Evolutionary conservation across 2,888 invertebrate genomes (phyloP).

Genomic region (Parelbella ahira): DNA sequence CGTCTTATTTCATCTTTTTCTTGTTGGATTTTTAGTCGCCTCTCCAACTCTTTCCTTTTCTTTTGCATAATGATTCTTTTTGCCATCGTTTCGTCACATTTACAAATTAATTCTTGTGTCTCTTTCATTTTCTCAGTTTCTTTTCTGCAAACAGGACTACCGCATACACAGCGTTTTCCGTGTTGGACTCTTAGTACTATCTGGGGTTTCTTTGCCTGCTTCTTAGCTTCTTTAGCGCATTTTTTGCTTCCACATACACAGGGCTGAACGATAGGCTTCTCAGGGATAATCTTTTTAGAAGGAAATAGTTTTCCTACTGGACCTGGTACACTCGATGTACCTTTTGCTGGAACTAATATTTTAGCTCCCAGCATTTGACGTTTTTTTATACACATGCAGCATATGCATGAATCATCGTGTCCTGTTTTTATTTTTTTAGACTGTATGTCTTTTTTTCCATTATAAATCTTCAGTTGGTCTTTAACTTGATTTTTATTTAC

Average conservation of each 20-base stretch:
- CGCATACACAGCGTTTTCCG: conserved; percentile 31
- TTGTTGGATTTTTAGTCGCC: conserved; percentile 24
- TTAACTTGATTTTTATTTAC: conserved; percentile 32
- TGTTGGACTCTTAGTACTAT: conserved; percentile 1
- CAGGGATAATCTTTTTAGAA: neutral
- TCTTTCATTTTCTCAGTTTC: conserved; percentile 28
- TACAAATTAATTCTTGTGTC: conserved; percentile 15
- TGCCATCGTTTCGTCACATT: conserved; percentile 24
- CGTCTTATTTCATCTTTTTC: conserved; percentile 28
- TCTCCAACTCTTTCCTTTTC: conserved; percentile 13
- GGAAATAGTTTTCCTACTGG: neutral
- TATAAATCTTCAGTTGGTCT: too few relatives aligned
- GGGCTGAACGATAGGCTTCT: too few relatives aligned
- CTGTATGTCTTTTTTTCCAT: conserved; percentile 12
- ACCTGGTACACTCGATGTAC: neutral
- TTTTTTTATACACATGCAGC: conserved; percentile 1
- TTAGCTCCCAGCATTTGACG: neutral
- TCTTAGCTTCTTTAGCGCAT: conserved; percentile 26
- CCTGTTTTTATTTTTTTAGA: neutral
- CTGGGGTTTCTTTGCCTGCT: conserved; percentile 1
- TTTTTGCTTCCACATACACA: conserved; percentile 31
- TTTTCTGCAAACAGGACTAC: conserved; percentile 31
- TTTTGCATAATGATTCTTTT: conserved; percentile 14
- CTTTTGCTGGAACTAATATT: conserved; percentile 1
- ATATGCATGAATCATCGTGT: neutral